phyloP scores from a whole-genome alignment of 2,888 invertebrate genomes.

The Nymphalis polychloros region DNA sequence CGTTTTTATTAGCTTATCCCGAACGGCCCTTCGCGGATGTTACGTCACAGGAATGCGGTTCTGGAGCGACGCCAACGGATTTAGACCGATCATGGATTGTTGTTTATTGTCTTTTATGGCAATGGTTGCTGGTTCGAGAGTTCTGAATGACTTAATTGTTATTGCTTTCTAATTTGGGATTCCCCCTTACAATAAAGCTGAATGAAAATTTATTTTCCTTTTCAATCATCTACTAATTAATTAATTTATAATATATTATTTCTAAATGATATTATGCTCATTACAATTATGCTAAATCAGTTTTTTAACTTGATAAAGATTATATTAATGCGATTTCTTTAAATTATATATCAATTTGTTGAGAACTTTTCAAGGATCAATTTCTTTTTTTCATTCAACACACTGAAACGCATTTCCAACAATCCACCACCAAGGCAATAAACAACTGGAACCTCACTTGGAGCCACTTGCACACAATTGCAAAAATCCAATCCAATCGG shows the following conservation, averaged over 20 bases:
- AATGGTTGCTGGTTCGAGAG: slow-evolving; percentile 67
- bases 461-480: slow-evolving; percentile 62
- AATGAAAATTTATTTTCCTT: slow-evolving; percentile 27
- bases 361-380: slow-evolving; percentile 10
- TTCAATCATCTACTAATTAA: not conserved
- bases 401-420: slow-evolving; percentile 39
- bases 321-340: not conserved
- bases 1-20: slow-evolving; percentile 74
- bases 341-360: not conserved
- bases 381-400: slow-evolving; percentile 24
- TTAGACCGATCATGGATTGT: slow-evolving; percentile 68
- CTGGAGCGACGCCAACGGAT: slow-evolving; percentile 75
- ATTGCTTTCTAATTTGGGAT: slow-evolving; percentile 7
- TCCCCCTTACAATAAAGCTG: slow-evolving; percentile 5
- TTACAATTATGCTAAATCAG: not conserved
- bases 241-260: not conserved
- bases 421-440: slow-evolving; percentile 48
- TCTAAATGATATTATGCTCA: not conserved
- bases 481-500: slow-evolving; percentile 66
- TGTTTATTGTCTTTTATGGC: slow-evolving; percentile 79
- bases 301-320: not conserved
- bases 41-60: slow-evolving; percentile 75
- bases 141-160: slow-evolving; percentile 42
- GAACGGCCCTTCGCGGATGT: slow-evolving; percentile 75
- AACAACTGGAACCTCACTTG: slow-evolving; percentile 51